Evolutionary conservation across 1,140 invertebrate species (phyloP), one percentile per base, ranked within the genome.

Genomic region (Chymomyza costata): DNA sequence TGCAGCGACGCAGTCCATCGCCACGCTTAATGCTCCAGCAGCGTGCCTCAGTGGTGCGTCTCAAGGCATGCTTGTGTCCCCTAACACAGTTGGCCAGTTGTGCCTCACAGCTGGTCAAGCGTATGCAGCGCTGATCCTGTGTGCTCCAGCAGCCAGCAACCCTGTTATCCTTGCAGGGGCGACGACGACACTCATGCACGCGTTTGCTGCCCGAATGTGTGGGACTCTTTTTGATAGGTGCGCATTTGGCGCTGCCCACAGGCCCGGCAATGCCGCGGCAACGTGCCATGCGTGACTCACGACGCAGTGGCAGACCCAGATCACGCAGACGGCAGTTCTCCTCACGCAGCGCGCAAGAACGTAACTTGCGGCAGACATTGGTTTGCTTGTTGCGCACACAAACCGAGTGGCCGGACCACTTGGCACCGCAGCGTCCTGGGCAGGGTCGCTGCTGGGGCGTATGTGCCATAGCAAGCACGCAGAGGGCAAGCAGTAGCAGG

Each of bases 331-430:
- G 14, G 14, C 70, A 76, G 50, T 76, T 76, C 37, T 35, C 32
- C 35, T 76, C 73, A 2, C 73, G 60, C n/a, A 73, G 44, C 0
- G 49, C 44, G 28, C 73, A 80, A 18, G 74, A 30, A 0, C 56
- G 43, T 15, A 80, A 28, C 31, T 49, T 67, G 53, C 68, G 73
- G 56, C 73, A 80, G 3, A 37, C 32, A 1, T 80, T 73, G 13
- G 53, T 68, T 0, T 25, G 38, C 11, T 13, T 25, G 37, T 65
- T 41, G 0, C 73, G 35, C 2, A 52, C 32, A 53, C 73, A 80
- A 1, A 81, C 47, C 6, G 52, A 3, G 10, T 19, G 14, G 3
- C 34, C 13, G 21, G 37, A 31, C 11, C 60, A 61, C 38, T 35
- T 34, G 10, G 19, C 2, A 1, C 17, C 37, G 55, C 71, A 78